Base-by-base conservation (phyloP, 2,113 vertebrate species). In the Heloderma charlesbogerti region DNA sequence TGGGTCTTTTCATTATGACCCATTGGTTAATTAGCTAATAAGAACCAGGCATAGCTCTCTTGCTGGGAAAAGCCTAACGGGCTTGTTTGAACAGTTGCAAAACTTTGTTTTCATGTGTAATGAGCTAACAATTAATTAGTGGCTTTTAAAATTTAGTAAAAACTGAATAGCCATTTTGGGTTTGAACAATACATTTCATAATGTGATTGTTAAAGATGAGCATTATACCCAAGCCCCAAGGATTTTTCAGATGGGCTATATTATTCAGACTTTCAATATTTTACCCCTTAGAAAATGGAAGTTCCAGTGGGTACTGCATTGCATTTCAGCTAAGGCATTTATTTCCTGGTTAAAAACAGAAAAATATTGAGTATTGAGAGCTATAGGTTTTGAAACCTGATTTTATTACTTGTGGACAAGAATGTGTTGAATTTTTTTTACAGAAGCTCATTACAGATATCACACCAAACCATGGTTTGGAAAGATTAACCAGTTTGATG, bases 11-110 rank as follows among this genome's bases (percentile, higher is more conserved):
- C n/a, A n/a, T n/a, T n/a, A n/a, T n/a, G 93, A 89, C 69, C 87
- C 92, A 92, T 94, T 94, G 92, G 92, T 91, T 81, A 94, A 89
- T 95, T 94, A 94, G 48, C 88, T 90, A 93, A 82, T 88, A 86
- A 92, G 90, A 84, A 90, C 84, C 51, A 93, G 86, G 88, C 91
- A 82, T n/a, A 88, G 88, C 43, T 86, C 31, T 88, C 93, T 96
- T 93, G 90, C 92, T 94, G 92, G 79, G 92, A 93, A 92, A 83
- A 93, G 88, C 72, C 93, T 92, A 88, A 89, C 88, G 92, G 92
- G 83, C 85, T 91, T 86, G 89, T 96, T 89, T 94, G 86, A 95
- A 94, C 88, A 86, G 91, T 94, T 94, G 79, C 77, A 93, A 92
- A 94, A 72, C 63, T 88, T 66, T 75, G 67, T 84, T 89, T 92